These are phyloP conservation scores for Microtus richardsoni DNA, from an alignment of 2,113 vertebrate genomes.

Conservation along the genomic window DNA sequence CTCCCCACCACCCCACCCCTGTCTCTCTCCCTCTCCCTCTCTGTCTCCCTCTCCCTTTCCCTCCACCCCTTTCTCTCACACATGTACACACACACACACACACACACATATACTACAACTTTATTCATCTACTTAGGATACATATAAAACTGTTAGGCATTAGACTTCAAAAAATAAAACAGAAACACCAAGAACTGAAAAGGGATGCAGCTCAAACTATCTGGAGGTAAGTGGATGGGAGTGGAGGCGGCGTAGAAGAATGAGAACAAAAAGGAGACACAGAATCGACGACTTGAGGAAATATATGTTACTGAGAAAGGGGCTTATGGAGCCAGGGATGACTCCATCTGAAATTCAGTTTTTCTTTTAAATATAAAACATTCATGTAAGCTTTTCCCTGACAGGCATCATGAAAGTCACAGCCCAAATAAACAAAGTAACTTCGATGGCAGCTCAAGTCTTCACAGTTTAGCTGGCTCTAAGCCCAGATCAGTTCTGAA, in stretches of 20 bases:
- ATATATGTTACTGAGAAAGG: background rate
- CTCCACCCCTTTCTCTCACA: background rate
- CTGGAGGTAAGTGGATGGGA: background rate
- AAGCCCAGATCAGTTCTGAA: conserved; percentile 66
- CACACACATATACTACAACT: background rate
- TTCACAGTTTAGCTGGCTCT: conserved; percentile 47
- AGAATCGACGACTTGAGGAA: conserved; percentile 23
- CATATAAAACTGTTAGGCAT: conserved; percentile 43
- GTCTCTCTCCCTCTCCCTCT: background rate
- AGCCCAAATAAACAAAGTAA: conserved; percentile 73
- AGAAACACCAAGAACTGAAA: background rate
- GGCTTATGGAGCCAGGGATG: background rate
- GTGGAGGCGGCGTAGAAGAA: background rate
- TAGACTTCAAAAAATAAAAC: conserved; percentile 45
- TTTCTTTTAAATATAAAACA: conserved; percentile 71
- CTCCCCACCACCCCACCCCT: background rate
- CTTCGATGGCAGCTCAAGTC: conserved; percentile 61
- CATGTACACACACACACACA: too few species aligned
- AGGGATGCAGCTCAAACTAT: background rate
- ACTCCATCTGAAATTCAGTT: conserved; percentile 49
- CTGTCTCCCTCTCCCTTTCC: background rate
- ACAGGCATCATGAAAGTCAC: conserved; percentile 67
- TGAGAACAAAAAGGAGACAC: conserved; percentile 39
- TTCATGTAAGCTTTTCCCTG: conserved; percentile 66
- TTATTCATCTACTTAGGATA: conserved; percentile 59